Conservation (phyloP, 2,113 vertebrate genomes). For the Tragelaphus buxtoni region DNA sequence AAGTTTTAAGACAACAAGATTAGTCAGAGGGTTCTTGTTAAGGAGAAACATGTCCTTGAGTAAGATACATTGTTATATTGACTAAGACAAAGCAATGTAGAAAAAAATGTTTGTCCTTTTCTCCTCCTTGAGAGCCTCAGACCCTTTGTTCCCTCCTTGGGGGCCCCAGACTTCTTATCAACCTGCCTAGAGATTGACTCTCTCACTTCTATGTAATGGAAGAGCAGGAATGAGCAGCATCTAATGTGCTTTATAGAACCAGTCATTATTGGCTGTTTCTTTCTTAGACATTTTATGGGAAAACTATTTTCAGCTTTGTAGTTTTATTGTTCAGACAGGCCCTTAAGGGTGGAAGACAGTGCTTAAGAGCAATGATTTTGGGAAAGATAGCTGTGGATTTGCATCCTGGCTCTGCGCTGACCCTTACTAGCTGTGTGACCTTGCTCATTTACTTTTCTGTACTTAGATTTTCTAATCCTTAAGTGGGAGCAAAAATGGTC, state of each 20-base stretch:
- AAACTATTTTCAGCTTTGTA: background rate
- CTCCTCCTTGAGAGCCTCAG: background rate
- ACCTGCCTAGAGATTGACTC: background rate
- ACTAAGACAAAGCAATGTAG: background rate
- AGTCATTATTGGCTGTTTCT: background rate
- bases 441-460: background rate
- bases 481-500: background rate
- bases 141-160: background rate
- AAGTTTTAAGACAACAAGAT: background rate
- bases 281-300: background rate
- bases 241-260: background rate
- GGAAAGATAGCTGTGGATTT: background rate
- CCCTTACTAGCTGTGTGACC: background rate
- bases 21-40: background rate
- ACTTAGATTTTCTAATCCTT: background rate
- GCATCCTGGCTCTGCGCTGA: background rate
- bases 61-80: background rate
- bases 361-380: background rate
- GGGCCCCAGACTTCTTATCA: background rate
- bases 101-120: background rate
- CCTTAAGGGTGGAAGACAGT: background rate
- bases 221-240: background rate
- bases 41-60: background rate
- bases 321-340: background rate
- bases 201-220: background rate